phyloP scores from a whole-genome alignment of 2,888 invertebrate genomes.

The Oasisia sp. region DNA sequence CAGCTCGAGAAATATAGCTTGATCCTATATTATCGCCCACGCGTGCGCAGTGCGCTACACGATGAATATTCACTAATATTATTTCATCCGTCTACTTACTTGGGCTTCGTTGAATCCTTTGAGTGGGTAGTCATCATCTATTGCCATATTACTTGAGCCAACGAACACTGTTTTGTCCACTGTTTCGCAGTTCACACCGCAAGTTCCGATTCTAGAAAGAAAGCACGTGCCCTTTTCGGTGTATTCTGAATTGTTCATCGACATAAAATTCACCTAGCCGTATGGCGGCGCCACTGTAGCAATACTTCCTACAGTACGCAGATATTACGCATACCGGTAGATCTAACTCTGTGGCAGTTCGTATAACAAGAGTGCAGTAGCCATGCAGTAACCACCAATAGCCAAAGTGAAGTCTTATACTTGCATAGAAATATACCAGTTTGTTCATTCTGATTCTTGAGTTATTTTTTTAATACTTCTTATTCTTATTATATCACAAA shows the following conservation, averaged over 20 bases:
- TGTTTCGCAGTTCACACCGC: neutral
- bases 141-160: neutral
- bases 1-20: neutral
- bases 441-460: no score
- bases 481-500: no score
- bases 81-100: neutral
- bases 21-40: neutral
- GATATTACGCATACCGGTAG: no score
- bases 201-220: neutral
- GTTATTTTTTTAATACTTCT: no score
- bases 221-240: neutral
- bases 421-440: no score
- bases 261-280: neutral
- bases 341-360: no score
- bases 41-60: neutral
- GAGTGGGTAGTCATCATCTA: slow-evolving; percentile 2
- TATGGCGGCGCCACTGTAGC: no score
- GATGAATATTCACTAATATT: neutral
- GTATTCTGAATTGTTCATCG: neutral
- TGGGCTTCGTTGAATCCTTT: slow-evolving; percentile 1
- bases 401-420: no score
- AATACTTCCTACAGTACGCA: no score
- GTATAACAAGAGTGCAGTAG: no score
- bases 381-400: no score
- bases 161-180: neutral